Evolutionary conservation across 2,888 invertebrate genomes (phyloP), one percentile per base, ranked within the genome.

Genomic region (Watsonalla binaria): DNA sequence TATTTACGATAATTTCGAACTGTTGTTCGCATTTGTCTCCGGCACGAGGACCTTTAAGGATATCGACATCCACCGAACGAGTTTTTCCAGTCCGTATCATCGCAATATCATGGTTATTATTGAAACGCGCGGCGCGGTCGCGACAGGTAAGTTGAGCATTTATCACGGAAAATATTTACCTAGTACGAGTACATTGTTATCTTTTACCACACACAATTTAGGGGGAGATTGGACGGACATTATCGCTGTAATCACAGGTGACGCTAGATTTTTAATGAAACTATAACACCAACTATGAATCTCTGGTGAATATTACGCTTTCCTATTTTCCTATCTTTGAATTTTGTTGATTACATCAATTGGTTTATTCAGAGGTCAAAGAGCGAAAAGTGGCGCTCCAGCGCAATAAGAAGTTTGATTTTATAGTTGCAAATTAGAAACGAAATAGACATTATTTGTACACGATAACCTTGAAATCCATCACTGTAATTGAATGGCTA

Each of bases 101-200:
- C 90, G 87, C 89, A 84, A 88, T 90, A 90, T 90, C 89, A 90
- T 86, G 89, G 88, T 88, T 90, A 88, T 90, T 89, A 90, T 90
- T 86, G 82, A 90, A 88, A 84, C 86, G 82, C 81, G 84, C 83
- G 78, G 81, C 81, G 85, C 80, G 86, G 80, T 78, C 87, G 85
- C 87, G 90, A 86, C 90, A 89, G 87, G 86, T 88, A 86, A 86
- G 80, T 84, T 80, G 84, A 84, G 80, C 84, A 86, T 90, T 87
- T 89, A 90, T 88, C 87, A 82, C 78, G 71, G 77, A 75, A 75
- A 74, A 84, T 87, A 85, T 88, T 87, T 87, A 83, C 82, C 74
- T 72, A 76, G 73, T 71, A 68, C 65, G 68, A 76, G 73, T 71
- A 68, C 65, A 68, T 68, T 63, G 66, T 78, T 79, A 80, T 84